These are phyloP conservation scores for Huso huso DNA, from an alignment of 2,797 vertebrate genomes.

Conservation along the genomic window DNA sequence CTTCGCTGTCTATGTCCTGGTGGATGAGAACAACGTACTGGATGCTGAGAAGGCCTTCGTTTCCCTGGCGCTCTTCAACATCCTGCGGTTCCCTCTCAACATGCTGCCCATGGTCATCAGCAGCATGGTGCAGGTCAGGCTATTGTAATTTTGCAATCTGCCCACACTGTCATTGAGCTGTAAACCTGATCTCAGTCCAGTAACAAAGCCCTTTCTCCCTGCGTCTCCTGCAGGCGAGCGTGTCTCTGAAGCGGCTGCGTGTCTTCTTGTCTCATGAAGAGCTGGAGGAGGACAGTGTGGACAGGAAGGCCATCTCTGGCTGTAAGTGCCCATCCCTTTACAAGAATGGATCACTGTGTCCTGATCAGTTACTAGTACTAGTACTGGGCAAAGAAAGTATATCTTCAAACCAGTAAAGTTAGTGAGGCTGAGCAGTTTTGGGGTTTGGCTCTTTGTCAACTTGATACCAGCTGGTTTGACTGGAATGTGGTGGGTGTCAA, in stretches of 20 bases:
- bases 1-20: slow-evolving; percentile 69
- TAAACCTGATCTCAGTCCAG: background rate
- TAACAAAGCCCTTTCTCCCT: too few species aligned
- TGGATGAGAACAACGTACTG: slow-evolving; percentile 60
- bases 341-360: too few species aligned
- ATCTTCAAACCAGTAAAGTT: too few species aligned
- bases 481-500: too few species aligned
- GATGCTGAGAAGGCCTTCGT: slow-evolving; percentile 84
- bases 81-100: slow-evolving; percentile 81
- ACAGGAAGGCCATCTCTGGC: slow-evolving; percentile 46
- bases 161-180: background rate
- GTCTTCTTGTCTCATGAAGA: slow-evolving; percentile 91
- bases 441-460: too few species aligned
- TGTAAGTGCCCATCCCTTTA: slow-evolving; percentile 45
- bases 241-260: slow-evolving; percentile 84
- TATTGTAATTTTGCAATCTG: too few species aligned
- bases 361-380: too few species aligned
- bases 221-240: slow-evolving; percentile 68
- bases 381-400: too few species aligned
- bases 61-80: slow-evolving; percentile 82
- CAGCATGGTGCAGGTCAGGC: slow-evolving; percentile 82
- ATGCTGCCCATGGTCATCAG: slow-evolving; percentile 96
- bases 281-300: slow-evolving; percentile 73
- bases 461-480: too few species aligned
- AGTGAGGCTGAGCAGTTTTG: background rate